These are phyloP conservation scores for Colletes collaris DNA, from an alignment of 2,888 invertebrate species.

Conservation along the genomic window DNA sequence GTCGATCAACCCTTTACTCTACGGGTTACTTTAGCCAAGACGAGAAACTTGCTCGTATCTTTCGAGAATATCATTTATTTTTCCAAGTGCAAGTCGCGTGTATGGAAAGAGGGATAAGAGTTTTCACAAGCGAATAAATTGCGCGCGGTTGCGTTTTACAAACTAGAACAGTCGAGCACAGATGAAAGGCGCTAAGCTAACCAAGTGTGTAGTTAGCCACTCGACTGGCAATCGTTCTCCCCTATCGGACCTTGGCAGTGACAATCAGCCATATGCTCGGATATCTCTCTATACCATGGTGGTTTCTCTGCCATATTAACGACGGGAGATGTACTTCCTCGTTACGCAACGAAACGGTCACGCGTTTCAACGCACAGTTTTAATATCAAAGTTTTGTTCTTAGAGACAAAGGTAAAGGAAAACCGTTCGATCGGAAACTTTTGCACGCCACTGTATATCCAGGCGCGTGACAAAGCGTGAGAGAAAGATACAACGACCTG, in stretches of 20 bases:
- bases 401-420: too few species aligned
- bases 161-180: conserved; percentile 9
- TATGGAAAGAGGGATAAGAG: background rate
- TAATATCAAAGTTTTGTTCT: background rate
- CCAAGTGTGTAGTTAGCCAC: conserved; percentile 27
- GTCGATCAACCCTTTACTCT: background rate
- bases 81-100: background rate
- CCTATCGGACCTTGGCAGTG: conserved; percentile 64
- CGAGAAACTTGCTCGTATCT: background rate
- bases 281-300: background rate
- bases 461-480: conserved; percentile 59
- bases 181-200: conserved; percentile 40
- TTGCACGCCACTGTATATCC: conserved; percentile 19
- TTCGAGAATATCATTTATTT: background rate
- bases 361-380: conserved; percentile 6
- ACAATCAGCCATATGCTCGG: conserved; percentile 28
- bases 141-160: background rate
- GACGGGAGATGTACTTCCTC: background rate
- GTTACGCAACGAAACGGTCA: background rate
- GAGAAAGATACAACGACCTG: conserved; percentile 61
- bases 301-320: background rate
- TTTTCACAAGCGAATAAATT: conserved; percentile 15
- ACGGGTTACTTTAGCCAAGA: background rate
- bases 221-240: conserved; percentile 42
- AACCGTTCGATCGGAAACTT: too few species aligned